A percentile compares a stretch with the other conserved stretches of the same genome.
Evolutionary conservation across 2,113 vertebrate species (phyloP).

Genomic region (Melospiza georgiana): DNA sequence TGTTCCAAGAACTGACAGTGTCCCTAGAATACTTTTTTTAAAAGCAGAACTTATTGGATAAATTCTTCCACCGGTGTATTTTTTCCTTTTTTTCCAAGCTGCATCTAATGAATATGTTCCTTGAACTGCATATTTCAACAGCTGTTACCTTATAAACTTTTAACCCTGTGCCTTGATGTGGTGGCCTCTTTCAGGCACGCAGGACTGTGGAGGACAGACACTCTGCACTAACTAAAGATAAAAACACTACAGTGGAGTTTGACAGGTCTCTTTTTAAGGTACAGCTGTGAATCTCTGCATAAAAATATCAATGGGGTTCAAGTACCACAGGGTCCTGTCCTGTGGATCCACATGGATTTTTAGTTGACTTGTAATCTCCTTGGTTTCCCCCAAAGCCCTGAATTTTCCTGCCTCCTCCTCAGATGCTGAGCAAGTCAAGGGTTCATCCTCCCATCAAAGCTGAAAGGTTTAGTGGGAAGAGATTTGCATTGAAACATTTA

Average conservation of each 20-base stretch:
- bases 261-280: not conserved
- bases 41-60: not conserved
- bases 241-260: not conserved
- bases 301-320: not conserved
- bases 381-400: not conserved
- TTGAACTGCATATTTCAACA: not conserved
- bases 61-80: not conserved
- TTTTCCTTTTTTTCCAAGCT: not conserved
- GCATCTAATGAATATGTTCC: not conserved
- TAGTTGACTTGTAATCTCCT: not conserved
- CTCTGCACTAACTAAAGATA: not conserved
- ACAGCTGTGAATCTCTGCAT: not conserved
- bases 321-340: not conserved
- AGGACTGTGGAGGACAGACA: not conserved
- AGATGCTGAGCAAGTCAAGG: not conserved
- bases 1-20: not conserved
- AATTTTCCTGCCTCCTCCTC: not conserved
- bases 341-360: not conserved
- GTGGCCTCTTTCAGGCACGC: not conserved
- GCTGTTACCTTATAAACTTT: not conserved
- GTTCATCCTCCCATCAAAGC: not conserved
- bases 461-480: not conserved
- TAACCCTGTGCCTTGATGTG: not conserved
- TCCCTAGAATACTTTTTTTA: slow-evolving; percentile 12
- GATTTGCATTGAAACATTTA: not conserved